Conservation (phyloP, 2,888 invertebrate genomes). For the Neoitamus cyanurus region DNA sequence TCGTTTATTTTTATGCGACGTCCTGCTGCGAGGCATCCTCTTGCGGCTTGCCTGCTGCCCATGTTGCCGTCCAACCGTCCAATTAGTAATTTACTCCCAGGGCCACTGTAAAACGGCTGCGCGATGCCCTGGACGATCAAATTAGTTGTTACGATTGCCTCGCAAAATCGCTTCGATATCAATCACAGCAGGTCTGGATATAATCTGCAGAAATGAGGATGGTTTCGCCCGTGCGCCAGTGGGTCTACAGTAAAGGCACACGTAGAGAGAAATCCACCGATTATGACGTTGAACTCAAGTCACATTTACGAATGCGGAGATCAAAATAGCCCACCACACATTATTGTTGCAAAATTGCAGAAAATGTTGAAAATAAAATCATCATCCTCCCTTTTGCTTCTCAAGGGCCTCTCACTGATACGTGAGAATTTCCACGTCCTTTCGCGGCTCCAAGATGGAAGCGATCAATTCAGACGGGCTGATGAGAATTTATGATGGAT, state of each 20-base stretch:
- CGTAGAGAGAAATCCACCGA: background rate
- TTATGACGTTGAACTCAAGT: background rate
- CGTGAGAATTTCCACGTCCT: slow-evolving; percentile 12
- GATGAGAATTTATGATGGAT: slow-evolving; percentile 16
- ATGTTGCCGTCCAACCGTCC: background rate
- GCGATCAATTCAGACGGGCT: background rate
- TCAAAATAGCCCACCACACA: slow-evolving; percentile 3
- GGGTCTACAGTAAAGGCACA: background rate
- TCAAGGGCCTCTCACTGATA: slow-evolving; percentile 17
- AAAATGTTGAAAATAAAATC: background rate
- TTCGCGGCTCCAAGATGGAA: background rate
- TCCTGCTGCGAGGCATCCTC: slow-evolving; percentile 5
- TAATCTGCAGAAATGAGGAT: background rate
- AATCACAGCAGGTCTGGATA: slow-evolving; percentile 8
- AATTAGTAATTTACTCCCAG: slow-evolving; percentile 21
- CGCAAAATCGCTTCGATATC: background rate
- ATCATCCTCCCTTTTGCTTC: background rate
- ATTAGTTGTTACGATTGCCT: background rate
- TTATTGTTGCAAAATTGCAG: slow-evolving; percentile 1
- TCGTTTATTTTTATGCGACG: background rate
- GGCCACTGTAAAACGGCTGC: slow-evolving; percentile 7
- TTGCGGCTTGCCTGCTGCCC: too few relatives aligned
- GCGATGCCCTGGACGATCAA: background rate
- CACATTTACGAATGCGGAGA: slow-evolving; percentile 7
- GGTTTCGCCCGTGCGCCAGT: background rate